Conservation (phyloP, 1,140 invertebrate genomes). For the Macrotrachela quadricornifera region DNA sequence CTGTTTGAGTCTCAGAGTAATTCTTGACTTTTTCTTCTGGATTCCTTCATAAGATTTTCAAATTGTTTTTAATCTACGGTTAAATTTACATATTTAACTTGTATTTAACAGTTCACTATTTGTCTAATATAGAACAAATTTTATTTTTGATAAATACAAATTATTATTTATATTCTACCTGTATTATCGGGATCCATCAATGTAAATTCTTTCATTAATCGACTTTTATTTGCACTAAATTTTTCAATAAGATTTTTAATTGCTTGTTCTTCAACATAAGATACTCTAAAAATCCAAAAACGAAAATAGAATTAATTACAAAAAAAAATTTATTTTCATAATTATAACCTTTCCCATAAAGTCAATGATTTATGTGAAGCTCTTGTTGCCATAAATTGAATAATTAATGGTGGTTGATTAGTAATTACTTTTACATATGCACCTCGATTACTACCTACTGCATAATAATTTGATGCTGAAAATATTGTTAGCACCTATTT, state of each 20-base stretch:
- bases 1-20: too few species aligned
- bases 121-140: too few species aligned
- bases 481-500: conserved; percentile 65
- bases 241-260: conserved; percentile 50
- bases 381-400: conserved; percentile 19
- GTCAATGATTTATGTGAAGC: conserved; percentile 37
- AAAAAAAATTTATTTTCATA: neutral
- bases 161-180: conserved; percentile 38
- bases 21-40: too few species aligned
- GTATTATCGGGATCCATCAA: conserved; percentile 44
- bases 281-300: conserved; percentile 35
- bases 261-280: conserved; percentile 56
- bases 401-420: conserved; percentile 48
- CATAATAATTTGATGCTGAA: conserved; percentile 80
- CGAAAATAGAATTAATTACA: neutral
- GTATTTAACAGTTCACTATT: too few species aligned
- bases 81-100: too few species aligned
- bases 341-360: conserved; percentile 42
- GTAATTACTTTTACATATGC: conserved; percentile 53
- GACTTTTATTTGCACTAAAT: conserved; percentile 43
- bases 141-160: too few species aligned
- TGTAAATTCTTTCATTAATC: conserved; percentile 47
- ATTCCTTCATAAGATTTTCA: too few species aligned
- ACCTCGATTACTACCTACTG: conserved; percentile 67
- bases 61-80: too few species aligned